Base-by-base conservation (phyloP, 2,113 vertebrate genomes). In the Nanorana parkeri region DNA sequence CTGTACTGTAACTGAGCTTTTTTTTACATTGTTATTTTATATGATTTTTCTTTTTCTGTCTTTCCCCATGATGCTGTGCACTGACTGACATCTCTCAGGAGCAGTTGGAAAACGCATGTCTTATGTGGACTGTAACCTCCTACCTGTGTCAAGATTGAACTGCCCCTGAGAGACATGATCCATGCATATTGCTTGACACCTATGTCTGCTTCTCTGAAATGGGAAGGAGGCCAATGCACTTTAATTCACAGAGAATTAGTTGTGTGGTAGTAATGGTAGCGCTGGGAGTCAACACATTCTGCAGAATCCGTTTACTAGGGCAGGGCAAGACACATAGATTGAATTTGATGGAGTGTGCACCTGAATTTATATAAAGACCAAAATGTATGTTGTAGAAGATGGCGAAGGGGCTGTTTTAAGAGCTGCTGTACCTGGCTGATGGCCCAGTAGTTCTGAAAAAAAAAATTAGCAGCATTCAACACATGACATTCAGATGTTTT, bases 141-240 rank as follows among this genome's bases (percentile, higher is more conserved):
- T 51, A n/a, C 41, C 74, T 65, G 23, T 52, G 60, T 36, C 74
- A 52, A 60, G 23, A 77, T 51, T 77, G 41, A 77, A 52, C n/a
- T 16, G 74, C 7, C 74, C 36, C 17, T 15, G 36, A 17, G 74
- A 77, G 74, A 77, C 36, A 2, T 64, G 74, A 77, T 65, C 60
- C 51, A 36, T 28, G 65, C 60, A 77, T 63, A 77, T 28, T 51
- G 74, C 74, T 77, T 77, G 58, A 77, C 60, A 64, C 56, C 58
- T 77, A 51, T 77, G 58, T 77, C 60, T 67, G 19, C 29, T 32
- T 36, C 28, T 67, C 29, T 32, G 7, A 16, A 29, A 26, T 64
- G 21, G 21, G 47, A 36, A 51, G 21, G 41, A 65, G 21, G 63
- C 60, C 21, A 60, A 64, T 41, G 29, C 71, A 52, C 60, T 26